phyloP scores from a whole-genome alignment of 2,113 vertebrate species.

The Trematocara unimaculatum region DNA sequence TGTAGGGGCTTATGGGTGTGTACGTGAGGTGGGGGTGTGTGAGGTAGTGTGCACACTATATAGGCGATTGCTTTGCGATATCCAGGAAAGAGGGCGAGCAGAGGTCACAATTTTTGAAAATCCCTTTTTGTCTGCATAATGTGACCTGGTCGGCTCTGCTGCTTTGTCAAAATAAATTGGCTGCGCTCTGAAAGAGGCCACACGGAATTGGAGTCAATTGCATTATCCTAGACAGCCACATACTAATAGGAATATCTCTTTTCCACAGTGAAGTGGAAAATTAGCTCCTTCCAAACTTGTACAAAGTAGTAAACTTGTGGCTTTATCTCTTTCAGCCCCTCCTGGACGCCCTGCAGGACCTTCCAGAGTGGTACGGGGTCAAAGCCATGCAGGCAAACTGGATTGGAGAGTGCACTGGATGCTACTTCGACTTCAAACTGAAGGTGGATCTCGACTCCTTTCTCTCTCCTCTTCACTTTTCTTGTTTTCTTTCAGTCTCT shows the following conservation, averaged over 20 bases:
- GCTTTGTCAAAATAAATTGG: conserved; percentile 50
- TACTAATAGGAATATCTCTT: neutral
- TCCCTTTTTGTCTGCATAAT: conserved; percentile 37
- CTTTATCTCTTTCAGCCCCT: conserved; percentile 76
- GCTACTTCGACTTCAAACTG: conserved; percentile 86
- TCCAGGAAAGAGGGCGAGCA: conserved; percentile 12
- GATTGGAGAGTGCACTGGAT: conserved; percentile 91
- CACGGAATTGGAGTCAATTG: conserved; percentile 8
- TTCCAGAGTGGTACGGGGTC: conserved; percentile 95
- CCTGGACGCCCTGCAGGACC: conserved; percentile 80
- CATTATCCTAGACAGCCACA: neutral
- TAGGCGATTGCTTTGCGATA: conserved; percentile 20
- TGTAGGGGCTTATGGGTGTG: neutral
- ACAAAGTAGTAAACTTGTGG: neutral
- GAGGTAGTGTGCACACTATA: neutral
- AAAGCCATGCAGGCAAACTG: conserved; percentile 98
- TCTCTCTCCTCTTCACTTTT: neutral
- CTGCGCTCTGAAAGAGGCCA: conserved; percentile 7
- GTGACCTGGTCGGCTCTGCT: conserved; percentile 15
- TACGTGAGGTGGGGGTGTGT: neutral
- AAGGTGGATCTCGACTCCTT: conserved; percentile 75
- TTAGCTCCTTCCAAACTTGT: neutral
- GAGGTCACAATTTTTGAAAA: conserved; percentile 50
- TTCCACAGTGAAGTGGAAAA: neutral
- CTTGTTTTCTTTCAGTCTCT: neutral